phyloP scores from a whole-genome alignment of 2,113 vertebrate species.

The Laticauda laticaudata region DNA sequence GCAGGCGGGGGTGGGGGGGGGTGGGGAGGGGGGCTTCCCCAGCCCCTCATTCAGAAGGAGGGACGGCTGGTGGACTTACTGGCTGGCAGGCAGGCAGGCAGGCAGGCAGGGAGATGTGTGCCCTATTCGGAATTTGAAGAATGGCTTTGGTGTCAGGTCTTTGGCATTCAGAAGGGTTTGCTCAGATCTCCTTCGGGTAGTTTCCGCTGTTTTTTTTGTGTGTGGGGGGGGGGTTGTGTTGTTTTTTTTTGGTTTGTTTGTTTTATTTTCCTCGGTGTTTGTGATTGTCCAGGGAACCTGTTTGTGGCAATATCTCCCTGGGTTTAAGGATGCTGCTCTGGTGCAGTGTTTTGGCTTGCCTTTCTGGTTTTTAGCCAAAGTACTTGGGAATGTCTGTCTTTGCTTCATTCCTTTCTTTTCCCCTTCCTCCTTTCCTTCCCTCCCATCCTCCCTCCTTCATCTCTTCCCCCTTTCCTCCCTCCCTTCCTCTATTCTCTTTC shows the following conservation, averaged over 20 bases:
- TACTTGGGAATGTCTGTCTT: background rate
- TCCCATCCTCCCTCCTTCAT: too few species aligned
- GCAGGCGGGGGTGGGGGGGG: too few species aligned
- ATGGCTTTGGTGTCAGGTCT: background rate
- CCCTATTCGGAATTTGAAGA: background rate
- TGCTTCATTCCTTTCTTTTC: background rate
- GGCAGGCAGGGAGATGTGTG: background rate
- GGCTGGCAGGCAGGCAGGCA: background rate
- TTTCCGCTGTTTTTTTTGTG: too few species aligned
- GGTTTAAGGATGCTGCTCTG: background rate
- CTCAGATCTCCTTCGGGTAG: background rate
- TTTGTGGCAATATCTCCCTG: background rate
- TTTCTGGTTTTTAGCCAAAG: slow-evolving; percentile 13
- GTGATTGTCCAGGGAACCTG: background rate
- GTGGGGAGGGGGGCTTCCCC: too few species aligned
- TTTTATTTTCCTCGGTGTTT: background rate
- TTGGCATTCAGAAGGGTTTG: background rate
- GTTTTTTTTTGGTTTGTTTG: background rate
- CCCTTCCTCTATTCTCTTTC: too few species aligned
- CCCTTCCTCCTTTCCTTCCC: too few species aligned
- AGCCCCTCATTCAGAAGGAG: background rate
- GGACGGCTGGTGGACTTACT: background rate
- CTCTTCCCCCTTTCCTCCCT: too few species aligned
- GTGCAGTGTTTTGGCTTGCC: background rate
- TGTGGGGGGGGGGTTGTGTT: too few species aligned